Conservation (phyloP, 1,140 invertebrate species). For the Hylyphantes graminicola region DNA sequence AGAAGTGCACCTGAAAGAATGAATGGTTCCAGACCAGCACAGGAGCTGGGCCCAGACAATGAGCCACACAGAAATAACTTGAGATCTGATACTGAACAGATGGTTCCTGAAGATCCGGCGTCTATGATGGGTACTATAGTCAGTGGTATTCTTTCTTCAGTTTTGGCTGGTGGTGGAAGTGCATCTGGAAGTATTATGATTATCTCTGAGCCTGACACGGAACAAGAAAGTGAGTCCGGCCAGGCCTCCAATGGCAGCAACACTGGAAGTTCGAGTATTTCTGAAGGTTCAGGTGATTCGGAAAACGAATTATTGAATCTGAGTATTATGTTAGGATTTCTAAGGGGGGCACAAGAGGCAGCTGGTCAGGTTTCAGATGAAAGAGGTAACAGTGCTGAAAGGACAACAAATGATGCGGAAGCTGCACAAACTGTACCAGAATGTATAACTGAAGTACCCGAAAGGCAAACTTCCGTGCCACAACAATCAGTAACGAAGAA, state of each 20-base stretch:
- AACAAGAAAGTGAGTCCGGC: background rate
- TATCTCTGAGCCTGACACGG: background rate
- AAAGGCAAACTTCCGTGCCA: no score
- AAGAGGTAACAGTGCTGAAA: no score
- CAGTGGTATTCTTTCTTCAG: background rate
- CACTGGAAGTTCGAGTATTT: background rate
- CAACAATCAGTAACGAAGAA: no score
- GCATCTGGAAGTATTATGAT: background rate
- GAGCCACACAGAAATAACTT: background rate
- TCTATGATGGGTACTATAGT: conserved; percentile 6
- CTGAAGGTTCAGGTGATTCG: no score
- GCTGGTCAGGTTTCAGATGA: no score
- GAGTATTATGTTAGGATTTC: conserved; percentile 6
- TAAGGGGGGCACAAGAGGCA: background rate
- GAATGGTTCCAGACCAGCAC: background rate
- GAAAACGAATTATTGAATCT: background rate
- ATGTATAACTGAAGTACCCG: no score
- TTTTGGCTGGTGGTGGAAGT: background rate
- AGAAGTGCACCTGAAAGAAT: background rate
- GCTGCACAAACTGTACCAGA: no score
- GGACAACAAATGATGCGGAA: no score
- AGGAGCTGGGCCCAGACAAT: background rate
- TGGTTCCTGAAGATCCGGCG: background rate
- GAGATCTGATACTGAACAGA: no score
- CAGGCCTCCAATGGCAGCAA: background rate